These are phyloP conservation scores for Psococerastis gibbosa DNA, from an alignment of 2,888 invertebrate species.

Conservation along the genomic window DNA sequence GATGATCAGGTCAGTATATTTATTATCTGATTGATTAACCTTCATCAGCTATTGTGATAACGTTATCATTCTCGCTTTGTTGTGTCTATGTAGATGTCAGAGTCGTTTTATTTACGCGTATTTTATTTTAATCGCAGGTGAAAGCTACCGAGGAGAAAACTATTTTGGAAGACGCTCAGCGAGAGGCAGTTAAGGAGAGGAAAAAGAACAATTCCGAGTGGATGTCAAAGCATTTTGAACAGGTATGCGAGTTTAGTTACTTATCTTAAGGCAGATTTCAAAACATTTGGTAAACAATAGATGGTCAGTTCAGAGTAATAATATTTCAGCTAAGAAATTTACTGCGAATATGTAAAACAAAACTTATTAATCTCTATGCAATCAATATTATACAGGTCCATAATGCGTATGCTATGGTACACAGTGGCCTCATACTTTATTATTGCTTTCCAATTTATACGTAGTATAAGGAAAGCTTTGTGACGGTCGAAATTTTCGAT, in stretches of 20 bases:
- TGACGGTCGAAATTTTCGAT: no score
- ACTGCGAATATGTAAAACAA: not conserved
- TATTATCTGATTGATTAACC: not conserved
- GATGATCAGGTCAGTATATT: constrained; percentile 60
- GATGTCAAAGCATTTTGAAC: constrained; percentile 54
- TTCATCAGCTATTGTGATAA: no score
- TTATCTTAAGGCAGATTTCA: no score
- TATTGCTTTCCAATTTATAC: no score
- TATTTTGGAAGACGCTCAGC: constrained; percentile 68
- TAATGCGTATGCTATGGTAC: no score
- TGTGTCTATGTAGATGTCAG: no score
- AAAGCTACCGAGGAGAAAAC: constrained; percentile 87
- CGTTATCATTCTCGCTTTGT: no score
- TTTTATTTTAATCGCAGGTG: constrained; percentile 27
- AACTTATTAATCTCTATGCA: no score
- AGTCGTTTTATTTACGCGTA: not conserved
- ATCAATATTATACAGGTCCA: no score
- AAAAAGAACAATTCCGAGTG: constrained; percentile 44
- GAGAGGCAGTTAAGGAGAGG: constrained; percentile 50
- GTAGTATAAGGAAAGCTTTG: no score
- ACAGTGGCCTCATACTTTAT: no score
- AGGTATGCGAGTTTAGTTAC: constrained; percentile 26
- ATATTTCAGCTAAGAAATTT: constrained; percentile 1
- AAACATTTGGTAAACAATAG: no score
- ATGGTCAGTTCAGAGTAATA: not conserved